Percentiles rank a stretch among this genome's conserved stretches.
Conservation (phyloP, 2,113 vertebrate genomes). For the Chaenogobius annularis region DNA sequence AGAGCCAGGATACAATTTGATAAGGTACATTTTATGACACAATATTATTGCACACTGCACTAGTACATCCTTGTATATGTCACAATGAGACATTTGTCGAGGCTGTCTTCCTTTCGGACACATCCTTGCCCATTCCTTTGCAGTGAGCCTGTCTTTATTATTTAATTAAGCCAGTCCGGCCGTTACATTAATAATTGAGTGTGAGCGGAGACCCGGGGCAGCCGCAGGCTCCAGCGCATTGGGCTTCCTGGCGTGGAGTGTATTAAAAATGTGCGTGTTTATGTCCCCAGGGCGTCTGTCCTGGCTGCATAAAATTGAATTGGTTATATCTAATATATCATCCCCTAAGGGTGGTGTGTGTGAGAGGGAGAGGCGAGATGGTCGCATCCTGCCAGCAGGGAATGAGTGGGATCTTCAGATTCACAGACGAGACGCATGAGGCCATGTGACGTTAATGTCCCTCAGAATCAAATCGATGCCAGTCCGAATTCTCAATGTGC, state of each 20-base stretch:
- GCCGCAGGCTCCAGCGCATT: slow-evolving; percentile 69
- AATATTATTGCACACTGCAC: slow-evolving; percentile 26
- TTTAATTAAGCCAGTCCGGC: slow-evolving; percentile 81
- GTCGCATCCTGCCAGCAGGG: slow-evolving; percentile 75
- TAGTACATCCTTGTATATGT: slow-evolving; percentile 33
- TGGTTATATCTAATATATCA: slow-evolving; percentile 84
- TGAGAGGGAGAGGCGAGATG: slow-evolving; percentile 58
- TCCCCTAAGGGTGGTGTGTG: slow-evolving; percentile 72
- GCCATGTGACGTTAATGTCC: slow-evolving; percentile 80
- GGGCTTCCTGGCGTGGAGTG: slow-evolving; percentile 80
- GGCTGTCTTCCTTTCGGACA: slow-evolving; percentile 50
- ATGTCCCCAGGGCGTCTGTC: slow-evolving; percentile 80
- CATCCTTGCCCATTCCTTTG: slow-evolving; percentile 77
- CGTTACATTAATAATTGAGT: slow-evolving; percentile 83
- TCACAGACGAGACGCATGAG: slow-evolving; percentile 64
- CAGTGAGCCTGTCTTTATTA: slow-evolving; percentile 79
- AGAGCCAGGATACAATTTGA: slow-evolving; percentile 15
- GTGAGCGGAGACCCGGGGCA: slow-evolving; percentile 78
- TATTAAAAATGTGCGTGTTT: slow-evolving; percentile 86
- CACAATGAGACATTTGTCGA: slow-evolving; percentile 42
- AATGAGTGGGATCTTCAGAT: slow-evolving; percentile 68
- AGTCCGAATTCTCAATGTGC: slow-evolving; percentile 72
- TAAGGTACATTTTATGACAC: slow-evolving; percentile 29
- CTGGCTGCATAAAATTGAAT: slow-evolving; percentile 83
- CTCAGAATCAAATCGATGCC: slow-evolving; percentile 80